Base-by-base conservation (phyloP, 1,140 invertebrate species). In the Trissolcus basalis region DNA sequence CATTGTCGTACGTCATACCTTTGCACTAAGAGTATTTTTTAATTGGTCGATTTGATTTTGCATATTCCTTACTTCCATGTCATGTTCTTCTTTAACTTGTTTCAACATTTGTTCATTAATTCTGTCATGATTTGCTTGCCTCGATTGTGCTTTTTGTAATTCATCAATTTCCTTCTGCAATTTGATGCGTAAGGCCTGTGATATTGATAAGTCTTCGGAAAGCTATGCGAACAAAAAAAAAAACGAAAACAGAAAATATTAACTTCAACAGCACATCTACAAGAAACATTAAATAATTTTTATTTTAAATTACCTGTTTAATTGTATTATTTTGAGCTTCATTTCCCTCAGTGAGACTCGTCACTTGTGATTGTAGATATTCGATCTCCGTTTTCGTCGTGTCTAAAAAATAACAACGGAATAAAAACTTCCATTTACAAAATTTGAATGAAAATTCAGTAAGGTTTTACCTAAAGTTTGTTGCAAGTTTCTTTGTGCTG, bases 1-100 rank as follows among this genome's bases (percentile, higher is more conserved):
- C n/a, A n/a, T n/a, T n/a, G n/a, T n/a, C n/a, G n/a, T n/a, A 64
- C 49, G 68, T 14, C 36, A 12, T 81, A 87, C 86, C 82, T 86
- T 87, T 15, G 56, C 48, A 50, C 80, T 81, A 16, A 86, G 73
- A 67, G 84, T 82, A 16, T 77, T 81, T 3, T 79, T 81, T 15
- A 87, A 75, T 12, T 78, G 39, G 58, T 87, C 81, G 54, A 87
- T 84, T 59, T 88, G 82, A 4, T 76, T 85, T 49, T 87, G 84
- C 82, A 87, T 82, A 73, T 86, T 86, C 73, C 72, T 85, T 49
- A 88, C 75, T 65, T 86, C 82, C 5, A 81, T 64, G 3, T 59
- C 70, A 49, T 86, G 82, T 50, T 85, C 84, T 32, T 86, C 85
- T 58, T 87, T 84, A 6, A 79, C 79, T 47, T 87, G 84, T 43